These are phyloP conservation scores for Calycopis cecrops DNA, from an alignment of 1,140 invertebrate genomes.

Conservation along the genomic window DNA sequence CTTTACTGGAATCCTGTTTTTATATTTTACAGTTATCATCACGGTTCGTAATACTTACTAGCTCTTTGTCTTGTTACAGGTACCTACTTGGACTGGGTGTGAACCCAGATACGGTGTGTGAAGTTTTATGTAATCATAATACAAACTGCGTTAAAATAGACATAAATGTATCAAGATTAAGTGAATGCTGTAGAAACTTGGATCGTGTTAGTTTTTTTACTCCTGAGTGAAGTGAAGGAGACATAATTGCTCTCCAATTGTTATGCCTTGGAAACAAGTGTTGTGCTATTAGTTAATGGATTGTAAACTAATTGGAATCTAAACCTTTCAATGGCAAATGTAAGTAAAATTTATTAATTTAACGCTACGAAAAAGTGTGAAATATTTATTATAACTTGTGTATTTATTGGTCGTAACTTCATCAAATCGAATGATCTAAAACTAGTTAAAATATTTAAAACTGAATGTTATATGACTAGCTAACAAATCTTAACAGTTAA, in stretches of 20 bases:
- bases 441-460: no score
- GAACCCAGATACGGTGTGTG: conserved; percentile 68
- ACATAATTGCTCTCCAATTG: conserved; percentile 36
- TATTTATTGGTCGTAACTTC: no score
- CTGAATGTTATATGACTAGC: no score
- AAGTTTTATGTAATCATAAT: conserved; percentile 66
- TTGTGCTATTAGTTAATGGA: conserved; percentile 58
- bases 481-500: no score
- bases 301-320: conserved; percentile 52
- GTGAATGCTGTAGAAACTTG: conserved; percentile 32
- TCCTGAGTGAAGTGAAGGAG: conserved; percentile 51
- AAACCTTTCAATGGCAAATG: conserved; percentile 50
- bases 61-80: conserved; percentile 72
- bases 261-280: conserved; percentile 52
- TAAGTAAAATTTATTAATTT: conserved; percentile 37
- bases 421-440: no score
- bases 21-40: conserved; percentile 27
- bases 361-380: not conserved
- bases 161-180: conserved; percentile 34
- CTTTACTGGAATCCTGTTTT: conserved; percentile 12
- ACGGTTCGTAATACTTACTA: conserved; percentile 47
- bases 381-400: not conserved
- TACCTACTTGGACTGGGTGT: conserved; percentile 68
- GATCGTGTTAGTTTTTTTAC: conserved; percentile 40
- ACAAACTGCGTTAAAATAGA: conserved; percentile 54